Evolutionary conservation across 2,113 vertebrate species (phyloP).

Genomic region (Crocuta crocuta): DNA sequence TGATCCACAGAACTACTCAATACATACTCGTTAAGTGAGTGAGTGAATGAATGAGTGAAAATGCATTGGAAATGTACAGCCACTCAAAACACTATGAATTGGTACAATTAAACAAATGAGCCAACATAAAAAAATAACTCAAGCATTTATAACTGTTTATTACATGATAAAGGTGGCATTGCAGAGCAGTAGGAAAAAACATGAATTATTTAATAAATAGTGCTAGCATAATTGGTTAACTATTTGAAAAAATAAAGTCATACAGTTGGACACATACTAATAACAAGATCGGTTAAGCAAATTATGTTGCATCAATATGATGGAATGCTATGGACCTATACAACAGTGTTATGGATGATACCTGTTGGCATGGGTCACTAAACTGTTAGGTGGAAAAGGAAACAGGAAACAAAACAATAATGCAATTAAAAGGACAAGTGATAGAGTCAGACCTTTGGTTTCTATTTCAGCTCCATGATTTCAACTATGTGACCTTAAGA

Average conservation of each 20-base stretch:
- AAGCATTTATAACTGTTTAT: neutral
- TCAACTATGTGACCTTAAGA: neutral
- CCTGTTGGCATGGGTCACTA: neutral
- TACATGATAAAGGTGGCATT: slow-evolving; percentile 53
- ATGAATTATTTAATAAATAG: slow-evolving; percentile 55
- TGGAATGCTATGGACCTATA: neutral
- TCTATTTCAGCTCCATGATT: neutral
- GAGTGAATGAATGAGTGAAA: slow-evolving; percentile 24
- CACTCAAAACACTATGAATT: neutral
- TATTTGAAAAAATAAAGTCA: slow-evolving; percentile 53
- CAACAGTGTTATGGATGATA: accelerated
- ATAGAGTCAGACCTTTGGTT: neutral
- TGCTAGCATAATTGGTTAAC: slow-evolving; percentile 37
- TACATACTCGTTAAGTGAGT: neutral
- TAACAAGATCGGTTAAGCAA: slow-evolving; percentile 6
- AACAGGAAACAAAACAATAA: neutral
- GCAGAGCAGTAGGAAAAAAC: slow-evolving; percentile 44
- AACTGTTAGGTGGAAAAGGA: neutral
- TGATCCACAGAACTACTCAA: neutral
- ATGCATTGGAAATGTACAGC: neutral
- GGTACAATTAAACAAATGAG: slow-evolving; percentile 44
- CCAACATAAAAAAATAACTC: slow-evolving; percentile 23
- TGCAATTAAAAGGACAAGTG: neutral
- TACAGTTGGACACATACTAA: slow-evolving; percentile 52
- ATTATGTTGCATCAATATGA: neutral